A percentile compares a stretch with the other conserved stretches of the same genome.
phyloP scores from a whole-genome alignment of 1,140 invertebrate species.

The Megalopta genalis region DNA sequence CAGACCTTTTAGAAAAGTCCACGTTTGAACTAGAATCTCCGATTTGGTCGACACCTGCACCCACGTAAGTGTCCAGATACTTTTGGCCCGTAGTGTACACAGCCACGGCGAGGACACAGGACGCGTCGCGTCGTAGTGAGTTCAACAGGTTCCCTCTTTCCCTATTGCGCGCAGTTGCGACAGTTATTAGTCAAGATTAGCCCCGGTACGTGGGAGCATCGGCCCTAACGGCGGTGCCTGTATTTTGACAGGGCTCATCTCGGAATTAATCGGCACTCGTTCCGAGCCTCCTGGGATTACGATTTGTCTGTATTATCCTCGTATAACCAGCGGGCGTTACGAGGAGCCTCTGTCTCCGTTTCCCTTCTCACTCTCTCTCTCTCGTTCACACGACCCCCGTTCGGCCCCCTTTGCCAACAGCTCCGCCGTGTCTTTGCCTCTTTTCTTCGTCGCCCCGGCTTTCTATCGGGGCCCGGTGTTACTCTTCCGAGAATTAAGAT shows the following conservation, averaged over 20 bases:
- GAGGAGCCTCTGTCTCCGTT: neutral
- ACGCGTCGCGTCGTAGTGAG: slow-evolving; percentile 25
- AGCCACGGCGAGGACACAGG: slow-evolving; percentile 7
- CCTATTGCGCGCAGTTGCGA: slow-evolving; percentile 60
- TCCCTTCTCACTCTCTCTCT: neutral
- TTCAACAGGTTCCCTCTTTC: slow-evolving; percentile 42
- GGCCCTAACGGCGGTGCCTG: slow-evolving; percentile 58
- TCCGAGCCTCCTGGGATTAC: slow-evolving; percentile 73
- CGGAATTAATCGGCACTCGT: slow-evolving; percentile 75
- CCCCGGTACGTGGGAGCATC: slow-evolving; percentile 56
- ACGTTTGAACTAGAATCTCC: no score
- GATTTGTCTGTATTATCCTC: slow-evolving; percentile 76
- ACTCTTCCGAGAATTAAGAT: slow-evolving; percentile 66
- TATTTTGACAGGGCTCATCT: slow-evolving; percentile 78
- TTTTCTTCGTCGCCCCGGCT: neutral
- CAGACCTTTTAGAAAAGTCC: no score
- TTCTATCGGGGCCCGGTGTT: slow-evolving; percentile 33
- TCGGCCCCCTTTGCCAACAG: neutral
- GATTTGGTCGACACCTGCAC: no score
- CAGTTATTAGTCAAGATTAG: slow-evolving; percentile 79
- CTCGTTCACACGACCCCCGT: neutral
- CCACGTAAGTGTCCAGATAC: no score
- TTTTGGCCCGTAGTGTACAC: no score
- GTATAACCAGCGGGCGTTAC: slow-evolving; percentile 43
- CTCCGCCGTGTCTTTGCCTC: neutral